phyloP scores from a whole-genome alignment of 2,888 invertebrate species.

The Apamea anceps region DNA sequence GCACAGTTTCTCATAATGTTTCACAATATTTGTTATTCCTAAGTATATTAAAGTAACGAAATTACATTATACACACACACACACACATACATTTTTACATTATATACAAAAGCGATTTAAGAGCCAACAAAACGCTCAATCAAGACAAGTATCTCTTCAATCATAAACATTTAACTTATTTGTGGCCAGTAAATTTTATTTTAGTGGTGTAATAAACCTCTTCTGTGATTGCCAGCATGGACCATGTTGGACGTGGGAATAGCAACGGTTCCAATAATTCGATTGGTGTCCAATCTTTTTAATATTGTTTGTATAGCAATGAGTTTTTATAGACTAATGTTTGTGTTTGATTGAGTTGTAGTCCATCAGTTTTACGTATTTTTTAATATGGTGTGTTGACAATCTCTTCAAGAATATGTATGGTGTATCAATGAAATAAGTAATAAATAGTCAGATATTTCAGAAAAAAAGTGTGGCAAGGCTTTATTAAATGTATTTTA shows the following conservation, averaged over 20 bases:
- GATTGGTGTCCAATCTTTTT: constrained; percentile 44
- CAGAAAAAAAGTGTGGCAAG: neutral
- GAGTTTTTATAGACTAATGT: constrained; percentile 30
- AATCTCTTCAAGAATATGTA: neutral
- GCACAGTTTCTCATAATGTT: neutral
- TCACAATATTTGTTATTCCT: constrained; percentile 35
- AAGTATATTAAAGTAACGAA: constrained; percentile 33
- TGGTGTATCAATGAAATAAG: neutral
- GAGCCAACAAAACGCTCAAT: constrained; percentile 65
- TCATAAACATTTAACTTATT: constrained; percentile 65
- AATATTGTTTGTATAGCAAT: constrained; percentile 40
- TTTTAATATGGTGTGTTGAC: neutral
- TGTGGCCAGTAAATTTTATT: constrained; percentile 64
- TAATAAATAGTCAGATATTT: neutral
- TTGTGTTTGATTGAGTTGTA: constrained; percentile 13
- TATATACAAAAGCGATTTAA: constrained; percentile 56
- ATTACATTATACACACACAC: constrained; percentile 5
- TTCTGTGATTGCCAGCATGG: constrained; percentile 50
- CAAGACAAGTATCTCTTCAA: constrained; percentile 55
- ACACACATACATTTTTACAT: too few species aligned
- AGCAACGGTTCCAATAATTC: constrained; percentile 27
- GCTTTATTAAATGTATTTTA: neutral
- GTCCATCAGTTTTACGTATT: neutral
- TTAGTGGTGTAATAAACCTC: constrained; percentile 60
- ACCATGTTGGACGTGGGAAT: constrained; percentile 55